A percentile compares a stretch with the other conserved stretches of the same genome.
phyloP scores from a whole-genome alignment of 2,888 invertebrate genomes.

The Neria commutata region DNA sequence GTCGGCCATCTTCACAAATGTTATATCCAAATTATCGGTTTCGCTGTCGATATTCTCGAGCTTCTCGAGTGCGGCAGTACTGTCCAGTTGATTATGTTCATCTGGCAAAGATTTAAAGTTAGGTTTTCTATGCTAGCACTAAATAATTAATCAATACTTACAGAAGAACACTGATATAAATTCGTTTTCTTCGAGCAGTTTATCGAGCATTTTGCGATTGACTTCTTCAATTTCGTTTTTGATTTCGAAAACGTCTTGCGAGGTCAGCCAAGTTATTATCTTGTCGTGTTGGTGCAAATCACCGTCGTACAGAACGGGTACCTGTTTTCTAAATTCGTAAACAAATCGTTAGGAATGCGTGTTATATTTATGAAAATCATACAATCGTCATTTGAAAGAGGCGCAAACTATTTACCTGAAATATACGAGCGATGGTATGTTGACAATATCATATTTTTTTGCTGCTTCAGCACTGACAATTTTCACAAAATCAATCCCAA shows the following conservation, averaged over 20 bases:
- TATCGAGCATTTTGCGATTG: constrained; percentile 94
- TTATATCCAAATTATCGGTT: constrained; percentile 91
- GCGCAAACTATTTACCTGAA: constrained; percentile 67
- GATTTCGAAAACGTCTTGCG: constrained; percentile 92
- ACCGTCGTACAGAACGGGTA: constrained; percentile 87
- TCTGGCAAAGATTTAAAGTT: constrained; percentile 69
- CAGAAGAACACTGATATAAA: constrained; percentile 95
- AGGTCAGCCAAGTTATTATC: constrained; percentile 87
- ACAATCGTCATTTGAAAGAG: background rate
- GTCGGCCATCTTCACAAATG: constrained; percentile 93
- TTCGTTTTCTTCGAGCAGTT: constrained; percentile 91
- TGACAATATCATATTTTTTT: constrained; percentile 80
- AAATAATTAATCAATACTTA: constrained; percentile 65
- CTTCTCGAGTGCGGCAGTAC: constrained; percentile 81
- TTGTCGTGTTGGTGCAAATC: constrained; percentile 86
- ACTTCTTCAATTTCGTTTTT: constrained; percentile 98
- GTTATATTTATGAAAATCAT: background rate
- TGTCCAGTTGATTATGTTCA: constrained; percentile 79
- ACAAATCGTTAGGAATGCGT: background rate
- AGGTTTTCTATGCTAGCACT: background rate
- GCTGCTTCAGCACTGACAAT: constrained; percentile 84
- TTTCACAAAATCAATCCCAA: constrained; percentile 94
- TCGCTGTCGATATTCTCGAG: constrained; percentile 94
- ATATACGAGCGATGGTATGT: constrained; percentile 85
- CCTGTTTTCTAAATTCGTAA: constrained; percentile 65